Evolutionary conservation across 1,140 invertebrate species (phyloP).

Genomic region (Trinorchestia longiramus): DNA sequence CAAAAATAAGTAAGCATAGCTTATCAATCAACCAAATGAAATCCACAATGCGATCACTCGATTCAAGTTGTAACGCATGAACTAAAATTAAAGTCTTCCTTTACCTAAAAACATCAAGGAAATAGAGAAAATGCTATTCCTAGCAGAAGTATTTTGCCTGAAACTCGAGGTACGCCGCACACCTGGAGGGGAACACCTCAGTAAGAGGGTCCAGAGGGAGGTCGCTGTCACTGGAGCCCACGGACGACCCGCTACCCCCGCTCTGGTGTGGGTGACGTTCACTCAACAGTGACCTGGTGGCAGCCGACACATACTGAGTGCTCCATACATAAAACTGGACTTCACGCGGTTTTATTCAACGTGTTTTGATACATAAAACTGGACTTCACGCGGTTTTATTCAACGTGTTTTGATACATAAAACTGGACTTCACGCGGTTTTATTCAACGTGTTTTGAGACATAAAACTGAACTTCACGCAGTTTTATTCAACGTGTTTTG

Average conservation of each 20-base stretch:
- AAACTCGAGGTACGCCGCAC: background rate
- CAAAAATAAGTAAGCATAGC: background rate
- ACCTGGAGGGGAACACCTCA: background rate
- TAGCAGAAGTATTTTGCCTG: no score
- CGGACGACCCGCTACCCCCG: constrained; percentile 8
- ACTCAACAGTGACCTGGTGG: constrained; percentile 8
- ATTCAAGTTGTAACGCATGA: no score
- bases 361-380: background rate
- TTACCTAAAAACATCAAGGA: no score
- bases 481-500: background rate
- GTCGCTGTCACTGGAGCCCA: constrained; percentile 40
- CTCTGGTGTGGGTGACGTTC: background rate
- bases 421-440: background rate
- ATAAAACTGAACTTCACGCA: background rate
- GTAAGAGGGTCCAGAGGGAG: background rate
- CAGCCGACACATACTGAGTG: background rate
- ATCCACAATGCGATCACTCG: no score
- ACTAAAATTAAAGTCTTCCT: no score
- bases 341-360: background rate
- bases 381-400: background rate
- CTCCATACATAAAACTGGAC: background rate
- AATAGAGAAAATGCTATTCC: no score
- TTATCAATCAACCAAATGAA: no score
- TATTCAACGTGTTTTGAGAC: background rate
- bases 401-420: background rate